These are phyloP conservation scores for Salpingus planirostris DNA, from an alignment of 2,888 invertebrate genomes.

Conservation along the genomic window DNA sequence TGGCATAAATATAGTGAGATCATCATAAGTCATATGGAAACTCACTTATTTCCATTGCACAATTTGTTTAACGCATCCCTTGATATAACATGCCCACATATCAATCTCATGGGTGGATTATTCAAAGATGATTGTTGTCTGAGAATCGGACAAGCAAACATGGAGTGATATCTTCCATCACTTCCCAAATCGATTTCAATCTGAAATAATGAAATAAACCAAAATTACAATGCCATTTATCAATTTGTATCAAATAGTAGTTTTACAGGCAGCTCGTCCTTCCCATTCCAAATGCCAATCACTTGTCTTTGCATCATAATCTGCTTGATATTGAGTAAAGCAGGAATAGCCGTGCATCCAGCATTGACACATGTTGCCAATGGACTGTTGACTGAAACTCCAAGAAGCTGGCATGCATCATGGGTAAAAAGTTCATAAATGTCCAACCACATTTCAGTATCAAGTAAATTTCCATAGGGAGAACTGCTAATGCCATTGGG, in stretches of 20 bases:
- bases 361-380: slow-evolving; percentile 87
- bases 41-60: slow-evolving; percentile 84
- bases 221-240: slow-evolving; percentile 1
- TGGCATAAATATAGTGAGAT: too few species aligned
- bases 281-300: slow-evolving; percentile 87
- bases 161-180: slow-evolving; percentile 90
- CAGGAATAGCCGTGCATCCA: slow-evolving; percentile 89
- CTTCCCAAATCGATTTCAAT: slow-evolving; percentile 91
- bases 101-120: slow-evolving; percentile 95
- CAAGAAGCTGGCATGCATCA: slow-evolving; percentile 86
- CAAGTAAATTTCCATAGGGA: slow-evolving; percentile 68
- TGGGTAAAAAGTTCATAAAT: slow-evolving; percentile 83
- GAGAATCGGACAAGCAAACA: slow-evolving; percentile 97
- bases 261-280: slow-evolving; percentile 87
- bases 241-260: background rate
- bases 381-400: slow-evolving; percentile 83
- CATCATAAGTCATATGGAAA: slow-evolving; percentile 17
- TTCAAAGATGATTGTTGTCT: slow-evolving; percentile 91
- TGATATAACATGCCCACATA: slow-evolving; percentile 98
- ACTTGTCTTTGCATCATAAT: slow-evolving; percentile 86
- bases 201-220: slow-evolving; percentile 42
- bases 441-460: slow-evolving; percentile 72
- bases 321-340: slow-evolving; percentile 87
- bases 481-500: slow-evolving; percentile 70
- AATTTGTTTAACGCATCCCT: slow-evolving; percentile 94